Percentiles rank a stretch among this genome's conserved stretches.
Conservation (phyloP, 2,113 vertebrate genomes). For the Sinocyclocheilus grahami region DNA sequence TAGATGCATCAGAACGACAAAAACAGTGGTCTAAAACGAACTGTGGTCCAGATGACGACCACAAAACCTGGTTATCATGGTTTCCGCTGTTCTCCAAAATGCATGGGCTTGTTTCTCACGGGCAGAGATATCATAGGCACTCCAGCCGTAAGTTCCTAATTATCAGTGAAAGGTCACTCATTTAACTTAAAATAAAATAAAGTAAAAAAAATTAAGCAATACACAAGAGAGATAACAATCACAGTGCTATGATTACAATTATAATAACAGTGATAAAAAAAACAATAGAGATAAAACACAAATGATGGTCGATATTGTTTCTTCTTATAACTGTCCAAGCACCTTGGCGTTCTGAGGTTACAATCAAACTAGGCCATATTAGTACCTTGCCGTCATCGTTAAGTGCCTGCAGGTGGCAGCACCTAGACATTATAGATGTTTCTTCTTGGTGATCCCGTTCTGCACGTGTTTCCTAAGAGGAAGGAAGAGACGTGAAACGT, state of each 20-base stretch:
- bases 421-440: conserved; percentile 76
- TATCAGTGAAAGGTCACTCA: neutral
- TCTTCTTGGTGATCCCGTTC: conserved; percentile 87
- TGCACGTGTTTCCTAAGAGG: conserved; percentile 73
- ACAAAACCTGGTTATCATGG: conserved; percentile 20
- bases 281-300: neutral
- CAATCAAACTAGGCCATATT: conserved; percentile 51
- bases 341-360: neutral
- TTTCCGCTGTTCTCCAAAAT: neutral
- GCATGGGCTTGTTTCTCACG: neutral
- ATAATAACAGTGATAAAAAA: conserved; percentile 20
- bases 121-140: neutral
- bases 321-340: conserved; percentile 7
- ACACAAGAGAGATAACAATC: conserved; percentile 65
- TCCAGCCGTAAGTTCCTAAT: neutral
- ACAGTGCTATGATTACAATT: conserved; percentile 69
- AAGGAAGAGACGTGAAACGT: conserved; percentile 4
- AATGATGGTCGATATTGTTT: conserved; percentile 39
- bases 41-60: neutral
- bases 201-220: conserved; percentile 42
- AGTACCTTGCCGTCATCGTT: conserved; percentile 57
- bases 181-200: neutral
- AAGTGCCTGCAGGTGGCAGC: conserved; percentile 67
- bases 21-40: neutral
- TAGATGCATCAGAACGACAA: conserved; percentile 5